Base-by-base conservation (phyloP, 2,113 vertebrate species). In the Prionailurus viverrinus region DNA sequence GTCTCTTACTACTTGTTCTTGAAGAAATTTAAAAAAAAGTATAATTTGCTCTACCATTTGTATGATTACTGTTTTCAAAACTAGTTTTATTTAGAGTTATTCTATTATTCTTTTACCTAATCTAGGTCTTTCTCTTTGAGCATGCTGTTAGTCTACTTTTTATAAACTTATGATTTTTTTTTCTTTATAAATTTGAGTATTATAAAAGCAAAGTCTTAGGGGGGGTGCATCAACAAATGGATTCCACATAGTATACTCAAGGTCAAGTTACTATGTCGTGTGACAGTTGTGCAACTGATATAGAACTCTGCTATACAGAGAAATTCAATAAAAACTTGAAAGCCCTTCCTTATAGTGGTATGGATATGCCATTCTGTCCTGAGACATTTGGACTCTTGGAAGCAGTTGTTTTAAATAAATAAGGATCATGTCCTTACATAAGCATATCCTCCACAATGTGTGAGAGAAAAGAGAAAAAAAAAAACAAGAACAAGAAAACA, bases 141-240 rank as follows among this genome's bases (percentile, higher is more conserved):
- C 48, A 53, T 45, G 11, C 31, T 80, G 12, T 9, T 93, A 69
- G 6, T 84, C 1, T 78, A 63, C 11, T 12, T 91, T 65, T 14
- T 80, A 86, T 83, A 95, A 91, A 76, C 11, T 76, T 89, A 39
- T 33, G 5, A 27, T 73, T 76, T 79, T 91, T 91, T 95, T 97
- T 84, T 69, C 19, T 68, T 74, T 65, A 13, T 76, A 69, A 84
- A 83, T 66, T 1, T 61, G 1, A 79, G 4, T 19, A 65, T 69
- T 78, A 79, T 53, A 71, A 80, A 95, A 83, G 12, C 4, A 94
- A 87, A 66, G 12, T 14, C 8, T 1, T 84, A 81, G 83, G 41
- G 36, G 7, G 36, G 7, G 8, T 15, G 9, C 3, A 80, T 48
- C 25, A 69, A 53, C 1, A 61, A 66, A 81, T 51, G 4, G 10